A percentile compares a stretch with the other conserved stretches of the same genome.
Conservation (phyloP, 1,140 invertebrate genomes). For the Brachionus plicatilis region DNA sequence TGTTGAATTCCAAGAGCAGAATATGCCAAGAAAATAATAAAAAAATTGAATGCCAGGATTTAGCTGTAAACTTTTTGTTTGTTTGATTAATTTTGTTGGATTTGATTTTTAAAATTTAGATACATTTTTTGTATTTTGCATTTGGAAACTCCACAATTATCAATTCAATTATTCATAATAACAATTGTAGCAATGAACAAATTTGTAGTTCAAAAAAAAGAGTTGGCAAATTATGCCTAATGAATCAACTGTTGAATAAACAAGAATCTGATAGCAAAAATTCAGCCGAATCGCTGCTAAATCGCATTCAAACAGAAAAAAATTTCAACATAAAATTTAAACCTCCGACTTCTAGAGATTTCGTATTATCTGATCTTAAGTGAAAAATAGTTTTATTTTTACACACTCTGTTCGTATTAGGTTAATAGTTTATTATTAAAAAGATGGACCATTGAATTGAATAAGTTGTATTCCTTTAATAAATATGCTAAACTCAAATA, state of each 20-base stretch:
- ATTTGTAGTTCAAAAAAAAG: background rate
- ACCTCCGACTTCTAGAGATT: conserved; percentile 4
- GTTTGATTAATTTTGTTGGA: too few species aligned
- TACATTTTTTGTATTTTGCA: background rate
- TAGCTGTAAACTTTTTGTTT: background rate
- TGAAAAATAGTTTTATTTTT: background rate
- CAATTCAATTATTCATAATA: background rate
- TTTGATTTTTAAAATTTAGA: background rate
- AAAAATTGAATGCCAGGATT: background rate
- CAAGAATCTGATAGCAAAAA: background rate
- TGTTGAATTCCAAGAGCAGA: background rate
- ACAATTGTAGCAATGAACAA: background rate
- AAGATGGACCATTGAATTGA: background rate
- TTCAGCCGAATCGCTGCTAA: background rate
- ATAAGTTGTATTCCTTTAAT: background rate
- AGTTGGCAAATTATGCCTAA: background rate
- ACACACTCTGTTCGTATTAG: background rate
- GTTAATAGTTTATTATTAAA: background rate
- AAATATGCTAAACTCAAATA: background rate
- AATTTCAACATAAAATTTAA: background rate
- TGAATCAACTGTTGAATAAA: background rate
- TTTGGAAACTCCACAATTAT: background rate
- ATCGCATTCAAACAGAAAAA: background rate
- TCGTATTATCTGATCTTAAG: background rate
- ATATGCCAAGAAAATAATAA: background rate